Evolutionary conservation across 2,113 vertebrate genomes (phyloP).

Genomic region (Burhinus bistriatus): DNA sequence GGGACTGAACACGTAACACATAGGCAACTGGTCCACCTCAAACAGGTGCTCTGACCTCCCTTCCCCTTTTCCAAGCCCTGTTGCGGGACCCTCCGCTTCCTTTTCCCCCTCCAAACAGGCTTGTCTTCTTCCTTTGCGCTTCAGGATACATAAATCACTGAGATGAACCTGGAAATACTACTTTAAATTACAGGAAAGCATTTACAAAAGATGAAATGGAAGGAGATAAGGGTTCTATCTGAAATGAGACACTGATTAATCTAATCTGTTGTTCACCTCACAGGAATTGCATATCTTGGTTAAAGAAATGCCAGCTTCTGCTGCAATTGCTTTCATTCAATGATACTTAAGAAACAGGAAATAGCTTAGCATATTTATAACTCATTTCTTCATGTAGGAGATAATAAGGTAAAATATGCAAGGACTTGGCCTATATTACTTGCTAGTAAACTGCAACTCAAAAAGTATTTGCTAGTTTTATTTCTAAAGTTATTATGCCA

Average conservation of each 20-base stretch:
- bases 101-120: neutral
- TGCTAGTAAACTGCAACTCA: neutral
- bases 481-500: neutral
- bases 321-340: neutral
- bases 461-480: neutral
- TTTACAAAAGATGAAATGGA: neutral
- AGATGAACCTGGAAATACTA: neutral
- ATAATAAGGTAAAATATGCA: neutral
- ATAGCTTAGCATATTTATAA: neutral
- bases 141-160: neutral
- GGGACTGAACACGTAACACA: neutral
- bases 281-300: neutral
- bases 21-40: neutral
- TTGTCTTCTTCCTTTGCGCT: neutral
- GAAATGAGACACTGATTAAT: neutral
- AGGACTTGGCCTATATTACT: neutral
- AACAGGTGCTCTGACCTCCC: neutral
- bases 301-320: neutral
- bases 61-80: neutral
- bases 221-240: neutral
- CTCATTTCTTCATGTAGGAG: neutral
- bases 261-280: neutral
- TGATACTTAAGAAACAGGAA: neutral
- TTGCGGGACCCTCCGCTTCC: neutral
- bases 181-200: neutral